phyloP scores from a whole-genome alignment of 2,888 invertebrate genomes.

The Eremobia ochroleuca region DNA sequence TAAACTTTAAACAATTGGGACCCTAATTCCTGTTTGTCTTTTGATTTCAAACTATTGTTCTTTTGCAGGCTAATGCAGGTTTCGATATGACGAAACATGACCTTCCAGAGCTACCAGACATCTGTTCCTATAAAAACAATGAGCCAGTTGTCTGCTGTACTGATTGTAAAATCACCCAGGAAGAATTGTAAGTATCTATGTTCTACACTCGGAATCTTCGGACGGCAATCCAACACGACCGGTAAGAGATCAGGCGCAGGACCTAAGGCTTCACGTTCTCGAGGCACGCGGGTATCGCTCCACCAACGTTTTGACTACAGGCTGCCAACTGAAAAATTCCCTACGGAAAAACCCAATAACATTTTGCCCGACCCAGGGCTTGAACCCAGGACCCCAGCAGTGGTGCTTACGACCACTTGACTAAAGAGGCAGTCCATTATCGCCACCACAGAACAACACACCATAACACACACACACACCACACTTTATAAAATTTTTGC shows the following conservation, averaged over 20 bases:
- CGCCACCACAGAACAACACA: not conserved
- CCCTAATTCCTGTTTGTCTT: not conserved
- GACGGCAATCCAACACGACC: not conserved
- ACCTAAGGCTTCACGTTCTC: not conserved
- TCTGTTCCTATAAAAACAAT: constrained; percentile 42
- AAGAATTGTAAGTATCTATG: not conserved
- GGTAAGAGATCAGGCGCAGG: not conserved
- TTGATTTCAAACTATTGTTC: not conserved
- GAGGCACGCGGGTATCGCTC: too few relatives aligned
- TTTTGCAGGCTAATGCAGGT: constrained; percentile 40
- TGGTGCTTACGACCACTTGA: not conserved
- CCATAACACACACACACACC: not conserved
- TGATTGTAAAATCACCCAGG: constrained; percentile 1
- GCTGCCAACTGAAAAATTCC: not conserved
- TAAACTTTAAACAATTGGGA: not conserved
- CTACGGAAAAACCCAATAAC: not conserved
- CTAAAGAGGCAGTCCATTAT: not conserved
- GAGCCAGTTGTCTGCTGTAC: constrained; percentile 46
- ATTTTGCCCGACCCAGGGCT: not conserved
- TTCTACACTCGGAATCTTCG: not conserved
- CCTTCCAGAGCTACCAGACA: constrained; percentile 31
- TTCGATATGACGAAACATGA: not conserved
- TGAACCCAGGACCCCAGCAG: not conserved
- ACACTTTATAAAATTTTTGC: not conserved
- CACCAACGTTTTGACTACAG: not conserved